Base-by-base conservation (phyloP, 2,797 vertebrate species). In the Pteronotus mesoamericanus region DNA sequence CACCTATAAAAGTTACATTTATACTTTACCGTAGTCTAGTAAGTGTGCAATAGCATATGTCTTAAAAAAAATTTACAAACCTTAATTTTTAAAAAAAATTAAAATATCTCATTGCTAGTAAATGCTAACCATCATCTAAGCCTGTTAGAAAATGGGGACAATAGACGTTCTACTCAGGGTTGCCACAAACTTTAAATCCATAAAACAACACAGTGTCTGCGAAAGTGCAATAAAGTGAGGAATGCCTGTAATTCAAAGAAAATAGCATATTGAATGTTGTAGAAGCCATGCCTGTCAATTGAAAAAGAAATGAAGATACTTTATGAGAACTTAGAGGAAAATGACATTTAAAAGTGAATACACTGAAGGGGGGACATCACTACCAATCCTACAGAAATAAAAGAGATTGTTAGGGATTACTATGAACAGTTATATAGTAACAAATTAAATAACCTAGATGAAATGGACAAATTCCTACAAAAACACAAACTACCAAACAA, bases 311-410 rank as follows among this genome's bases (percentile, higher is more conserved):
- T 34, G 51, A 66, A 74, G 51, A n/a, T 68, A 79, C 42, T 85
- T 69, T 87, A 59, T 93, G 87, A 82, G 34, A 69, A 69, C 4
- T 26, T 68, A 71, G 22, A 93, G 18, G 19, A 87, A 92, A 94
- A 39, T 87, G 2, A 21, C 61, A 72, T 44, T 68, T 86, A 59
- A 85, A 85, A 22, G 3, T 55, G 61, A 96, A 91, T 86, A n/a
- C 32, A 72, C 3, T 78, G 44, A 59, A 69, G 34, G 94, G 22
- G 21, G 18, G 59, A n/a, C 57, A 77, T 75, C 57, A 82, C 26
- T 91, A 84, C 51, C 55, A 90, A 26, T 72, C 42, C 88, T 90
- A 88, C 1, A 96, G 44, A 80, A 86, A 80, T 95, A 64, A 86
- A 80, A 85, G 22, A 95, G 26, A 95, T 89, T 72, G 66, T 55